Percentiles rank a stretch among this genome's conserved stretches.
These are phyloP conservation scores for Odocoileus hemionus DNA, from an alignment of 2,113 vertebrate genomes.

Conservation along the genomic window DNA sequence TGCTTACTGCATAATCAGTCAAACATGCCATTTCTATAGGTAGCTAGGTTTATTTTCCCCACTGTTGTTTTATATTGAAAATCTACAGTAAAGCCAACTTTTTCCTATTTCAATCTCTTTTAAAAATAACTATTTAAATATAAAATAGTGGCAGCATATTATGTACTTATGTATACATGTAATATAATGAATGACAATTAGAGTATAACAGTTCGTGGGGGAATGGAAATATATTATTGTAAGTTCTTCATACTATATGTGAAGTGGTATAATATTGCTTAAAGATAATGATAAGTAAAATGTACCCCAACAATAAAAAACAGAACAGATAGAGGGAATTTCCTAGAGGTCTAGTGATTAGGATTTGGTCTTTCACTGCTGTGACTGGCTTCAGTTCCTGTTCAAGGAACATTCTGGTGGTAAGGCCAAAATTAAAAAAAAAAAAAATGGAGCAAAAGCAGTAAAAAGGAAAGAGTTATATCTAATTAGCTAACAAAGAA, in stretches of 20 bases:
- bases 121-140: background rate
- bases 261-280: background rate
- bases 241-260: background rate
- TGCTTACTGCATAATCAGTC: background rate
- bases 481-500: background rate
- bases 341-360: background rate
- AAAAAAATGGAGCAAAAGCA: background rate
- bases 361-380: background rate
- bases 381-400: background rate
- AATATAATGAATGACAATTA: background rate
- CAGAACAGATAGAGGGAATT: background rate
- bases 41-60: background rate
- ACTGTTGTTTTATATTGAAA: background rate
- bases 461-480: background rate
- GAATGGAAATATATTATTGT: background rate
- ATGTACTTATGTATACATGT: background rate
- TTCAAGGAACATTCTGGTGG: background rate
- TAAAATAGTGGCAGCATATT: background rate
- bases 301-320: background rate
- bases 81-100: background rate
- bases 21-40: background rate
- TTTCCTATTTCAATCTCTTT: background rate
- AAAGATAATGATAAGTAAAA: background rate
- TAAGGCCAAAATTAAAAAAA: background rate
- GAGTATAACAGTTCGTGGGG: background rate